A percentile compares a stretch with the other conserved stretches of the same genome.
Conservation (phyloP, 2,888 invertebrate species). For the Phaonia tiefii region DNA sequence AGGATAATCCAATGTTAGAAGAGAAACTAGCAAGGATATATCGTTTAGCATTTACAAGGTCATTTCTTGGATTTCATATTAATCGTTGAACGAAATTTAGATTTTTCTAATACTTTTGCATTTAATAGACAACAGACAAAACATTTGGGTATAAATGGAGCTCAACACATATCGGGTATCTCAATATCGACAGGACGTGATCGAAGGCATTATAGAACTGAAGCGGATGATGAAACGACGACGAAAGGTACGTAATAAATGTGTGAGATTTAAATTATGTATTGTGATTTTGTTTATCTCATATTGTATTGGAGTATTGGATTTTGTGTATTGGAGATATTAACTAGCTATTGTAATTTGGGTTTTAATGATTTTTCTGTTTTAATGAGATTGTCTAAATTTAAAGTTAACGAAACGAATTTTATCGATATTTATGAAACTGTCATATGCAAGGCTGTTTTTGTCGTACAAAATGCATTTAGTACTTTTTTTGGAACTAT, state of each 20-base stretch:
- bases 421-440: no score
- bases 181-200: slow-evolving; percentile 70
- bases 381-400: no score
- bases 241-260: slow-evolving; percentile 44
- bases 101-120: background rate
- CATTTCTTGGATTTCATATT: slow-evolving; percentile 54
- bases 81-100: background rate
- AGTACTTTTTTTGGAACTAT: no score
- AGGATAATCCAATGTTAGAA: slow-evolving; percentile 85
- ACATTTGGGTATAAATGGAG: slow-evolving; percentile 86
- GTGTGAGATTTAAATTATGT: background rate
- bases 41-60: slow-evolving; percentile 90
- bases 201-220: slow-evolving; percentile 68
- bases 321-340: no score
- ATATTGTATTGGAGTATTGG: no score
- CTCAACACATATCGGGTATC: slow-evolving; percentile 74
- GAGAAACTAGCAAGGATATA: slow-evolving; percentile 88
- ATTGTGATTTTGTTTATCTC: background rate
- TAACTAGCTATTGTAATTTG: no score
- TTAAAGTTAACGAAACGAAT: no score
- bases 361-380: no score
- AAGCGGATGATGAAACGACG: slow-evolving; percentile 30
- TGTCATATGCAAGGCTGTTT: no score
- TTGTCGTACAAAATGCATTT: no score
- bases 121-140: slow-evolving; percentile 87